Evolutionary conservation across 2,888 invertebrate genomes (phyloP).

Genomic region (Athetis lepigone): DNA sequence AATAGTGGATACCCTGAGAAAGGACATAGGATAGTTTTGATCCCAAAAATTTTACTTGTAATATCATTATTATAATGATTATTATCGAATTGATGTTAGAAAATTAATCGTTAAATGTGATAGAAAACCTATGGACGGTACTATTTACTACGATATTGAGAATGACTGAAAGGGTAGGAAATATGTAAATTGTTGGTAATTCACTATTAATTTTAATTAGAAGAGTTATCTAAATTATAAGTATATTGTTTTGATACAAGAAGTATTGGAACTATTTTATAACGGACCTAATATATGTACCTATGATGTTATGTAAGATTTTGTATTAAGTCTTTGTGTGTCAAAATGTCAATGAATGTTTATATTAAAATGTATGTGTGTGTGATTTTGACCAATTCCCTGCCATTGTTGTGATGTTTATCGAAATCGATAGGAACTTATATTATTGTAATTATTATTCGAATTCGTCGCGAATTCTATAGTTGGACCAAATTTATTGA

Average conservation of each 20-base stretch:
- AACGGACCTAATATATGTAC: conserved; percentile 51
- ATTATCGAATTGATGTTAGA: conserved; percentile 1
- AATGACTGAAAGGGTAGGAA: conserved; percentile 48
- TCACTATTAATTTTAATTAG: conserved; percentile 28
- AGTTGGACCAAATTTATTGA: too few species aligned
- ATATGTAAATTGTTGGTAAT: conserved; percentile 15
- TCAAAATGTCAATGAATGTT: conserved; percentile 32
- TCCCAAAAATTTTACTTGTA: too few species aligned
- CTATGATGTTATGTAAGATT: conserved; percentile 31
- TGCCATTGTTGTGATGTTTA: conserved; percentile 17
- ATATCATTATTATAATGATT: background rate
- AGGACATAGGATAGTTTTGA: too few species aligned
- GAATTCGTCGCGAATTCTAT: too few species aligned
- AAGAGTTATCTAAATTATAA: conserved; percentile 30
- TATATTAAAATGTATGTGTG: conserved; percentile 14
- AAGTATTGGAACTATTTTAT: conserved; percentile 48
- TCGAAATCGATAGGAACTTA: conserved; percentile 21
- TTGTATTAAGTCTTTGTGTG: conserved; percentile 18
- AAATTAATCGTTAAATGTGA: conserved; percentile 46
- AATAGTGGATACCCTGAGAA: too few species aligned
- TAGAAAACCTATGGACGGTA: conserved; percentile 23
- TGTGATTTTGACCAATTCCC: conserved; percentile 28
- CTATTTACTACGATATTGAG: conserved; percentile 52
- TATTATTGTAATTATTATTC: too few species aligned
- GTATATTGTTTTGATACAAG: conserved; percentile 57